A percentile compares a stretch with the other conserved stretches of the same genome.
Evolutionary conservation across 2,113 vertebrate species (phyloP).

Genomic region (Xiphophorus couchianus): DNA sequence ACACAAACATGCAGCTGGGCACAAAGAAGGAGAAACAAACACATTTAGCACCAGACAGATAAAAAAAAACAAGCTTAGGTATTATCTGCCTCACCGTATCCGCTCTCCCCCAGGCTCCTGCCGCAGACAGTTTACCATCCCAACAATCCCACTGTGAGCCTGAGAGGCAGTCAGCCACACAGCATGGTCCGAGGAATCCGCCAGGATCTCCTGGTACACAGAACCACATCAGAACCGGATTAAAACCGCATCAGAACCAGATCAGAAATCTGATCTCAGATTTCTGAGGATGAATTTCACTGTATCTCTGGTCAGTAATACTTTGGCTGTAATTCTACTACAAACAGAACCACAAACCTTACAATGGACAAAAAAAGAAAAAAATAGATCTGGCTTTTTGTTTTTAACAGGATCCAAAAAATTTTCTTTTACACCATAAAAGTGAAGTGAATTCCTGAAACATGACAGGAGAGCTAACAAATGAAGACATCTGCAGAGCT

Average conservation of each 20-base stretch:
- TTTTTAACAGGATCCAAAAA: too few relatives aligned
- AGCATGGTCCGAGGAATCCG: slow-evolving; percentile 75
- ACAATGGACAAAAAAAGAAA: too few relatives aligned
- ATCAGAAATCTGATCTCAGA: too few relatives aligned
- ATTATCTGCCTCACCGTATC: slow-evolving; percentile 81
- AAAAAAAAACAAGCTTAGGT: not conserved
- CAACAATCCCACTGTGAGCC: slow-evolving; percentile 87
- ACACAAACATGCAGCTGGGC: slow-evolving; percentile 88
- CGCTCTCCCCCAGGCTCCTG: slow-evolving; percentile 88
- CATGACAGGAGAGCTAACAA: too few relatives aligned
- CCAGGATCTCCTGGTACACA: slow-evolving; percentile 72
- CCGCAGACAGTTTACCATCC: slow-evolving; percentile 95
- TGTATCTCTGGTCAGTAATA: too few relatives aligned
- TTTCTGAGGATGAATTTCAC: too few relatives aligned
- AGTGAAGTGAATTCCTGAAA: too few relatives aligned
- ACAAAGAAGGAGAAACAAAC: not conserved
- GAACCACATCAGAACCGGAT: not conserved
- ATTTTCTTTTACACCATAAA: too few relatives aligned
- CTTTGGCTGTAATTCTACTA: too few relatives aligned
- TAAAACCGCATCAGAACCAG: not conserved
- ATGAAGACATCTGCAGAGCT: too few relatives aligned
- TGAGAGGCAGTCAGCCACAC: slow-evolving; percentile 88
- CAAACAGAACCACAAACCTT: too few relatives aligned
- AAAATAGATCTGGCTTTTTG: too few relatives aligned
- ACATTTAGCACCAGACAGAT: not conserved